phyloP scores from a whole-genome alignment of 2,888 invertebrate genomes.

The Hoplodrina blanda region DNA sequence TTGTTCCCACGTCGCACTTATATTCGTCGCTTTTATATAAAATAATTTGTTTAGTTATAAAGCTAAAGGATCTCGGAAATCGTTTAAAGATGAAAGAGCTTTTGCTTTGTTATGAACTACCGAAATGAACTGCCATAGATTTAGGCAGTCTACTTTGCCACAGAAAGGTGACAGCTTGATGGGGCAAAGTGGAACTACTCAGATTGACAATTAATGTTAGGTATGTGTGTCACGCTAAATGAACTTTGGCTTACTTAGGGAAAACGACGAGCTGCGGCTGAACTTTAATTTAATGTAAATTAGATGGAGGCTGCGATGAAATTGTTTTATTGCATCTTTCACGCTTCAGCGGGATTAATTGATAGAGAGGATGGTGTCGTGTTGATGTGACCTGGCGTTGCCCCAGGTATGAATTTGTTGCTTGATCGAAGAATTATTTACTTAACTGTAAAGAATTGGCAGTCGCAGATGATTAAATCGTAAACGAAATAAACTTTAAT shows the following conservation, averaged over 20 bases:
- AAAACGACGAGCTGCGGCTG: not conserved
- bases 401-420: not conserved
- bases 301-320: not conserved
- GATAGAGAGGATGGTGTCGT: not conserved
- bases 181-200: too few relatives aligned
- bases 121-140: too few relatives aligned
- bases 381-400: not conserved
- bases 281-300: slow-evolving; percentile 22
- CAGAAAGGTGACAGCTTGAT: too few relatives aligned
- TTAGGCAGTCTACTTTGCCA: too few relatives aligned
- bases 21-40: too few relatives aligned
- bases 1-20: too few relatives aligned
- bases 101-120: not conserved
- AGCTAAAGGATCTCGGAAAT: too few relatives aligned
- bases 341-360: not conserved
- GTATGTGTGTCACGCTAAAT: not conserved
- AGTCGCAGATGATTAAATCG: too few relatives aligned
- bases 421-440: too few relatives aligned
- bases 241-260: not conserved
- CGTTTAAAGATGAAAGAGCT: not conserved
- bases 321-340: slow-evolving; percentile 22
- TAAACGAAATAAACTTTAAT: too few relatives aligned
- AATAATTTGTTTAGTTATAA: too few relatives aligned
- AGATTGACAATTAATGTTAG: not conserved
- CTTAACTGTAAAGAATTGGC: too few relatives aligned